Evolutionary conservation across 2,113 vertebrate genomes (phyloP), one percentile per base, ranked within the genome.

Genomic region (Anolis carolinensis): DNA sequence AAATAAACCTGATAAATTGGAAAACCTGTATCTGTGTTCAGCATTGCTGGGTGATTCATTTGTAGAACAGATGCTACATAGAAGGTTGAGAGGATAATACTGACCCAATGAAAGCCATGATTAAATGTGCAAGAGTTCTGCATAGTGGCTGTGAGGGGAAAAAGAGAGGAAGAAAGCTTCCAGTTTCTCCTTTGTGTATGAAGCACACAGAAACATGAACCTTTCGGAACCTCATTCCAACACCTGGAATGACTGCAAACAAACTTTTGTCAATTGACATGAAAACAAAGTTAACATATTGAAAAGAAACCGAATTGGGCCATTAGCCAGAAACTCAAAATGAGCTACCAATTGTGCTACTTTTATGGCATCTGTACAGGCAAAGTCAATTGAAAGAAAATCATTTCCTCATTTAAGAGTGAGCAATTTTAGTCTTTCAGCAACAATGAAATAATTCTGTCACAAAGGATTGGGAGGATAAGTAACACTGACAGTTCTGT

Each of bases 1-100:
- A 95, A 95, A 94, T 92, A 95, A 89, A 93, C 74, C 75, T 82
- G 82, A 92, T 90, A 92, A 92, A 91, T 91, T 94, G 80, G 91
- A 87, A 87, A 88, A 68, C 50, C 85, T 73, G 52, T 87, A 84
- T 88, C n/a, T 89, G 10, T 84, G 5, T 84, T 93, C 89, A 79
- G 90, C 82, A 91, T 82, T 88, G 75, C 88, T 87, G 85, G 89
- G 59, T 70, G 83, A 91, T 92, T 94, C 10, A 87, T 52, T 87
- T 71, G 7, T 20, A 89, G 50, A 88, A 82, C 84, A 91, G 67
- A 92, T 86, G 85, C 80, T 82, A 27, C 32, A 44, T 63, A 90
- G 86, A 93, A 90, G 77, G 48, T 10, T 62, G 71, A 4, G 27
- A 21, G 9, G 65, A n/a, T n/a, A 55, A 88, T 92, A 89, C 91